These are phyloP conservation scores for Drosophila nr. perissopoda DNA, from an alignment of 2,888 invertebrate genomes.

Conservation along the genomic window DNA sequence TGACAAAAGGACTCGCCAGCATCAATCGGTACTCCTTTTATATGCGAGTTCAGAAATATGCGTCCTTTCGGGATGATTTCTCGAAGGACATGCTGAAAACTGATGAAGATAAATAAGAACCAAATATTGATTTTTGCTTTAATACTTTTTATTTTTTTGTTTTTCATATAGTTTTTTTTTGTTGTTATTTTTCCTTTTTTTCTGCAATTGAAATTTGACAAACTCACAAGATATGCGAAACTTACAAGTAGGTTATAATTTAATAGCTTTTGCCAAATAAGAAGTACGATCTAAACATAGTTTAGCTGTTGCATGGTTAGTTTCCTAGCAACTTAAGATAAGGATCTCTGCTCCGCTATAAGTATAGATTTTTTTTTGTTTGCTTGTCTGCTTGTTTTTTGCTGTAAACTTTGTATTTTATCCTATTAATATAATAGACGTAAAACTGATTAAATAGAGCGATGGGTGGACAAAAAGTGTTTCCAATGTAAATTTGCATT, in stretches of 20 bases:
- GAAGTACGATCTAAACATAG: constrained; percentile 42
- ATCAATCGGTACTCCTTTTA: neutral
- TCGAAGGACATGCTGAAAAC: neutral
- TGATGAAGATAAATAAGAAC: neutral
- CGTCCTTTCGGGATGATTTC: neutral
- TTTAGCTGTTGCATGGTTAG: constrained; percentile 26
- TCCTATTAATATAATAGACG: constrained; percentile 79
- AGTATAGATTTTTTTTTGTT: constrained; percentile 5
- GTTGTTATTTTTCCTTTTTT: constrained; percentile 22
- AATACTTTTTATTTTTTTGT: constrained; percentile 55
- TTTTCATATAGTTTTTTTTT: constrained; percentile 45
- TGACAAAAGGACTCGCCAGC: too few relatives aligned
- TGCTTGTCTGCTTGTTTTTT: neutral
- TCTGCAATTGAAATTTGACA: constrained; percentile 51
- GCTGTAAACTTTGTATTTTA: constrained; percentile 32
- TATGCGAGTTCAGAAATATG: neutral
- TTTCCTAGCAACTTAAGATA: constrained; percentile 35
- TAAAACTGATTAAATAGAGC: constrained; percentile 62
- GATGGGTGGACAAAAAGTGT: constrained; percentile 31
- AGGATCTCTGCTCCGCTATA: constrained; percentile 22
- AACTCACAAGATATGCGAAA: constrained; percentile 61
- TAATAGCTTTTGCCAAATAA: constrained; percentile 44
- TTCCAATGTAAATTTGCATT: constrained; percentile 49
- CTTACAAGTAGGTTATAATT: constrained; percentile 62
- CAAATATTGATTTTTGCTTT: constrained; percentile 18